Percentiles rank a stretch among this genome's conserved stretches.
phyloP scores from a whole-genome alignment of 2,888 invertebrate species.

The Panzeria rudis region DNA sequence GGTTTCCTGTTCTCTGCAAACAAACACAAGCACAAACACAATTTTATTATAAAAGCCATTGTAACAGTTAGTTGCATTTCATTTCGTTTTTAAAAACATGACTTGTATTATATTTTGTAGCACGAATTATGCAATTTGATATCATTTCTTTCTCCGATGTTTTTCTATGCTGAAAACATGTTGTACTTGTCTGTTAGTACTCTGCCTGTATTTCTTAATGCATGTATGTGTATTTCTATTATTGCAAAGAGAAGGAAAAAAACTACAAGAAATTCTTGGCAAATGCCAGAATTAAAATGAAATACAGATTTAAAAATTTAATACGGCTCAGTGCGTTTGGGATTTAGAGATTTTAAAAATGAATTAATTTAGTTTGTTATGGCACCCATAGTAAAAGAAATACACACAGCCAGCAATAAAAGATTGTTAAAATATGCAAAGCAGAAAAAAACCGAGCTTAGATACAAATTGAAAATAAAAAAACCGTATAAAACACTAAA shows the following conservation, averaged over 20 bases:
- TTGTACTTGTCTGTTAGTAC: conserved; percentile 35
- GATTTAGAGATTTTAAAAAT: conserved; percentile 60
- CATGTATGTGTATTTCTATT: conserved; percentile 21
- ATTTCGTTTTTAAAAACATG: conserved; percentile 57
- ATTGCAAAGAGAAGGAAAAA: background rate
- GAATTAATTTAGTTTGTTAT: conserved; percentile 67
- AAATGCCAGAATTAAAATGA: conserved; percentile 67
- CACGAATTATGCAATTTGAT: conserved; percentile 60
- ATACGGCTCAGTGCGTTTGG: conserved; percentile 66
- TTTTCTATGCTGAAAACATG: conserved; percentile 12
- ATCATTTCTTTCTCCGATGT: background rate
- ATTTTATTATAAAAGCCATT: conserved; percentile 34
- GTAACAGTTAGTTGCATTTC: conserved; percentile 54
- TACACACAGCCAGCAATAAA: background rate
- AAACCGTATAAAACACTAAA: conserved; percentile 29
- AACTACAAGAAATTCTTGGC: conserved; percentile 45
- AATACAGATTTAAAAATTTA: conserved; percentile 70
- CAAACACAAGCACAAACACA: background rate
- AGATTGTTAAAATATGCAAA: conserved; percentile 2
- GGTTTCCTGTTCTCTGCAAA: conserved; percentile 29
- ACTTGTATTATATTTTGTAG: conserved; percentile 51
- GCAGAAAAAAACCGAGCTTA: conserved; percentile 6
- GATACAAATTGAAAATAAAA: conserved; percentile 29
- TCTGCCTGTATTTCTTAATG: conserved; percentile 1
- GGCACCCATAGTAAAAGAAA: conserved; percentile 28